These are phyloP conservation scores for Brienomyrus longianalis DNA, from an alignment of 2,113 vertebrate species.

Conservation along the genomic window DNA sequence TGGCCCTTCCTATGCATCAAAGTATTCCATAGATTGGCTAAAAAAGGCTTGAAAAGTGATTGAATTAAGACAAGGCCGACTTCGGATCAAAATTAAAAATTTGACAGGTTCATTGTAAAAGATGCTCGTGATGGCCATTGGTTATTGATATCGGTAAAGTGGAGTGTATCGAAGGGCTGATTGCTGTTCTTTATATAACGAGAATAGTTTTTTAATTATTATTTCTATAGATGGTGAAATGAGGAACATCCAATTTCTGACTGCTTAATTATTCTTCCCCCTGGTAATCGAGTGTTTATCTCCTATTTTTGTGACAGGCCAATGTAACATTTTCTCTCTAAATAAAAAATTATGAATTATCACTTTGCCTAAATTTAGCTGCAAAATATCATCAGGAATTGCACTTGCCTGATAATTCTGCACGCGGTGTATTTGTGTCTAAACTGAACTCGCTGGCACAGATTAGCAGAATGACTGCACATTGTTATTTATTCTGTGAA, in stretches of 20 bases:
- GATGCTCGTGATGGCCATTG: neutral
- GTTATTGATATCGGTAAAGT: neutral
- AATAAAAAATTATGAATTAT: neutral
- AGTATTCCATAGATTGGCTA: too few species aligned
- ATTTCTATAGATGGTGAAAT: neutral
- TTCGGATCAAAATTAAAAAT: too few species aligned
- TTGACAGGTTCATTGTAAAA: neutral
- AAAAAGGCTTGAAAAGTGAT: too few species aligned
- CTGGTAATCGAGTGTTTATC: neutral
- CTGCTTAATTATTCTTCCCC: neutral
- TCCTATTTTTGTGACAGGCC: neutral
- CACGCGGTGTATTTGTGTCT: neutral
- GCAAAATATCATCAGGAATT: neutral
- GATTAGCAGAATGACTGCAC: neutral
- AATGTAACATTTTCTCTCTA: neutral
- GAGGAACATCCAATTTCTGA: neutral
- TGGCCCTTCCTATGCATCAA: too few species aligned
- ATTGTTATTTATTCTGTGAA: neutral
- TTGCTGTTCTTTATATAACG: neutral
- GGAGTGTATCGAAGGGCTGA: neutral
- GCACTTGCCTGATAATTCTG: neutral
- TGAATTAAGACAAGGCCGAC: too few species aligned
- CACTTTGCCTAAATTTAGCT: neutral
- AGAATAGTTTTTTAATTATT: neutral
- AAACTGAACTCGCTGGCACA: neutral